Percentiles rank a stretch among this genome's conserved stretches.
Conservation (phyloP, 2,888 invertebrate species). For the Mellilla xanthometata region DNA sequence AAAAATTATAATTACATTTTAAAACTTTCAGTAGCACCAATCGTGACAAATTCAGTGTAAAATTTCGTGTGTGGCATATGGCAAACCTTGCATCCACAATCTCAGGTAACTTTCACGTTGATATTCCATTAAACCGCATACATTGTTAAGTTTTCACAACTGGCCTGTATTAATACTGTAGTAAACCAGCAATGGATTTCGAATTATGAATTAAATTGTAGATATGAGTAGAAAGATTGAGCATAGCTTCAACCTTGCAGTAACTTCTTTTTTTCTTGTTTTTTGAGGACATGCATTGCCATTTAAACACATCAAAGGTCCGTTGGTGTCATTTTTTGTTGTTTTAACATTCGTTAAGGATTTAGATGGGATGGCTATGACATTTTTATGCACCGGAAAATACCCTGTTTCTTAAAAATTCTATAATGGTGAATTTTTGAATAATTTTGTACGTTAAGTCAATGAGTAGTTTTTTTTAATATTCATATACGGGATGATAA, state of each 20-base stretch:
- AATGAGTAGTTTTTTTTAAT: too few relatives aligned
- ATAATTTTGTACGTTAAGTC: too few relatives aligned
- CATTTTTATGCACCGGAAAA: slow-evolving; percentile 21
- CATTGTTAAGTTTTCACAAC: slow-evolving; percentile 16
- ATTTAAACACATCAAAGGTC: slow-evolving; percentile 62
- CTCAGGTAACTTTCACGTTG: slow-evolving; percentile 27
- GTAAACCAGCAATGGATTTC: slow-evolving; percentile 23
- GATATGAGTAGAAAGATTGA: slow-evolving; percentile 30
- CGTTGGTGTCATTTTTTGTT: slow-evolving; percentile 50
- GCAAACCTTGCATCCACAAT: slow-evolving; percentile 37
- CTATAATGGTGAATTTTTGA: too few relatives aligned
- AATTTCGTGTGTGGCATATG: slow-evolving; percentile 49
- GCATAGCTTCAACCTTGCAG: slow-evolving; percentile 53
- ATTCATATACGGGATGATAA: too few relatives aligned
- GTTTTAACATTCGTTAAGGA: slow-evolving; percentile 34
- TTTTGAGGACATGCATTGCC: slow-evolving; percentile 63
- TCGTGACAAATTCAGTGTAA: slow-evolving; percentile 36
- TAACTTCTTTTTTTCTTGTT: slow-evolving; percentile 50
- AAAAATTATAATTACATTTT: too few relatives aligned
- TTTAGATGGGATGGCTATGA: slow-evolving; percentile 28
- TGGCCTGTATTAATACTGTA: background rate
- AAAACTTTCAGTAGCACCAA: background rate
- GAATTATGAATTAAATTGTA: slow-evolving; percentile 5
- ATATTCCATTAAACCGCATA: slow-evolving; percentile 16
- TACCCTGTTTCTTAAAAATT: slow-evolving; percentile 1